Base-by-base conservation (phyloP, 2,113 vertebrate genomes). In the Phoenicopterus ruber region DNA sequence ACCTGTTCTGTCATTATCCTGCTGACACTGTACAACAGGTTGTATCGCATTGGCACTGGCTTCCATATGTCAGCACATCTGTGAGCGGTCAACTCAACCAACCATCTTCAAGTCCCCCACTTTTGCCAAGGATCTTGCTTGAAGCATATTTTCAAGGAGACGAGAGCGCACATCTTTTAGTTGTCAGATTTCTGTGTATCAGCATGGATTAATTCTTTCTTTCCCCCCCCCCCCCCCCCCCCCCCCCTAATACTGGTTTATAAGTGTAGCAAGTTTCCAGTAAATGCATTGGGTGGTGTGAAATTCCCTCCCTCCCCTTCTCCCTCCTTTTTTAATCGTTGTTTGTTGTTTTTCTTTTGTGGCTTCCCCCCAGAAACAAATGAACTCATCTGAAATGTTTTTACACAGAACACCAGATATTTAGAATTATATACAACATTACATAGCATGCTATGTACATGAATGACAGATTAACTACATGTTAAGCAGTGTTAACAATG, bases 61-160 rank as follows among this genome's bases (percentile, higher is more conserved):
- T 98, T 96, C 98, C 99, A 98, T 98, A 98, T 99, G 99, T 97
- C 98, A 94, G 90, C 96, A 98, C 99, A 99, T 98, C 98, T 99
- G 99, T 98, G 98, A 97, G 95, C 90, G 96, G 98, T 97, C 97
- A 97, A 91, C 94, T 96, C 96, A 98, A 96, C 96, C 96, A 96
- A 98, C 96, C 97, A 92, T 98, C 97, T 88, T 90, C 94, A 98
- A 98, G 98, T 97, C 98, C 95, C 86, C 96, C 89, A 95, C 88
- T 91, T 94, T 97, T 74, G 96, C 97, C 97, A 98, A 86, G 94
- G 96, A 97, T 97, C 96, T 98, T 97, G 97, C 98, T 97, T 93
- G 95, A 96, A 98, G 98, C 98, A 93, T 90, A 74, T 96, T 98
- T 97, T 98, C 97, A 98, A 98, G 97, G 97, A 97, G 97, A 98